Evolutionary conservation across 1,140 invertebrate genomes (phyloP).

Genomic region (Ips nitidus): DNA sequence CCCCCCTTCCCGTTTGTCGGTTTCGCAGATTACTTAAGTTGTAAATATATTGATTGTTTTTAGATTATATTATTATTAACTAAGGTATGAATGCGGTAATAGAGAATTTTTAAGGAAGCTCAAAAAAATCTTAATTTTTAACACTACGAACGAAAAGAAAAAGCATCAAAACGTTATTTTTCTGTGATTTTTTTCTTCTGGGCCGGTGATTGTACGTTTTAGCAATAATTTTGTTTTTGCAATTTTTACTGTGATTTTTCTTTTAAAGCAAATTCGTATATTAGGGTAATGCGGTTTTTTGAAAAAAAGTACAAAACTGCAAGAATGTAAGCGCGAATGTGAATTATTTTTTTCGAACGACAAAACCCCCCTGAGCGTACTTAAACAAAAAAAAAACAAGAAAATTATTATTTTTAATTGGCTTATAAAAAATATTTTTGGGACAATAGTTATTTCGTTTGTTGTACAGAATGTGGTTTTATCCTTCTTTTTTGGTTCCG

Average conservation of each 20-base stretch:
- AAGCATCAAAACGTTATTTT: slow-evolving; percentile 30
- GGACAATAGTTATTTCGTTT: slow-evolving; percentile 18
- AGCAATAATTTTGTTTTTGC: slow-evolving; percentile 35
- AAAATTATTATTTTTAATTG: slow-evolving; percentile 8
- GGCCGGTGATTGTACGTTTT: slow-evolving; percentile 33
- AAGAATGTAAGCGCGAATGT: slow-evolving; percentile 31
- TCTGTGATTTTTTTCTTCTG: slow-evolving; percentile 36
- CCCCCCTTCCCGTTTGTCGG: slow-evolving; percentile 8
- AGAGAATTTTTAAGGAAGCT: slow-evolving; percentile 34
- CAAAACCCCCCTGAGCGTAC: slow-evolving; percentile 22
- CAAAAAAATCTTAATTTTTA: slow-evolving; percentile 9
- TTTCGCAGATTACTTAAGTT: slow-evolving; percentile 31
- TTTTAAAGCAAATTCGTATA: too few relatives aligned
- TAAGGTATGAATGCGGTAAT: slow-evolving; percentile 38
- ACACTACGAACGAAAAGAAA: slow-evolving; percentile 14
- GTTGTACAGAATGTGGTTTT: slow-evolving; percentile 41
- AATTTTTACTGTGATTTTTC: slow-evolving; percentile 32
- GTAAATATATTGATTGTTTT: slow-evolving; percentile 40
- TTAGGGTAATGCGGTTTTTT: neutral
- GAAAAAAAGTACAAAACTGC: slow-evolving; percentile 36
- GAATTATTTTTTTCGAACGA: slow-evolving; percentile 34
- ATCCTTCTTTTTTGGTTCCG: slow-evolving; percentile 29
- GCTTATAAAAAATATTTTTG: slow-evolving; percentile 20
- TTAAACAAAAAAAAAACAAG: slow-evolving; percentile 18
- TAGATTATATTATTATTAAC: slow-evolving; percentile 37